Evolutionary conservation across 2,797 vertebrate genomes (phyloP), one percentile per base, ranked within the genome.

Genomic region (Cyclopterus lumpus): DNA sequence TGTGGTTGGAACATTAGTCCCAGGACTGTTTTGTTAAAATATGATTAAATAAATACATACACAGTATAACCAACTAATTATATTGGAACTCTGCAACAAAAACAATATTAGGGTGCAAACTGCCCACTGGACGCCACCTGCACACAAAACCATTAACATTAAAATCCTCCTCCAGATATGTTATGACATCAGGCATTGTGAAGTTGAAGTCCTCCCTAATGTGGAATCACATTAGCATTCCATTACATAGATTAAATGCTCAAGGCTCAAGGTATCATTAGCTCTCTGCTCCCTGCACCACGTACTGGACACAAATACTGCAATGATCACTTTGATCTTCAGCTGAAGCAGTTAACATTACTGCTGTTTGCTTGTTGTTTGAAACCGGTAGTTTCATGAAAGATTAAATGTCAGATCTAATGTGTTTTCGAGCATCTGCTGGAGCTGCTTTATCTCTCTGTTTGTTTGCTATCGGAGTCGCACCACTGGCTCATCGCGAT

Each of bases 81-180:
- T 30, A 38, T 5, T 8, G 36, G 51, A 32, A 30, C 6, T 6
- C 20, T 59, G 20, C 28, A 32, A 69, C 55, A 51, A 48, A 70
- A 51, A 73, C 42, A 60, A 54, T 59, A 85, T 80, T 63, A 67
- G 71, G 26, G 22, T 70, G 70, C 30, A 26, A 64, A 28, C 71
- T 61, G 62, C 84, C 75, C 80, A 62, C 48, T 78, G 71, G 68
- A 85, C 20, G 73, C 85, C 79, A 88, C 77, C 75, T 85, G 84
- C 63, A 46, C 54, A 69, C 46, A 79, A 46, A 80, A 68, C 76
- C 73, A 82, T 80, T 77, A 69, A 68, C 68, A 79, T 80, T 67
- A 69, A 64, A 66, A n/a, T 24, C 32, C 20, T 81, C 34, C 8
- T 68, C 59, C 22, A n/a, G 32, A 80, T 72, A n/a, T 51, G 4